Evolutionary conservation across 2,113 vertebrate species (phyloP).

Genomic region (Ageneiosus marmoratus): DNA sequence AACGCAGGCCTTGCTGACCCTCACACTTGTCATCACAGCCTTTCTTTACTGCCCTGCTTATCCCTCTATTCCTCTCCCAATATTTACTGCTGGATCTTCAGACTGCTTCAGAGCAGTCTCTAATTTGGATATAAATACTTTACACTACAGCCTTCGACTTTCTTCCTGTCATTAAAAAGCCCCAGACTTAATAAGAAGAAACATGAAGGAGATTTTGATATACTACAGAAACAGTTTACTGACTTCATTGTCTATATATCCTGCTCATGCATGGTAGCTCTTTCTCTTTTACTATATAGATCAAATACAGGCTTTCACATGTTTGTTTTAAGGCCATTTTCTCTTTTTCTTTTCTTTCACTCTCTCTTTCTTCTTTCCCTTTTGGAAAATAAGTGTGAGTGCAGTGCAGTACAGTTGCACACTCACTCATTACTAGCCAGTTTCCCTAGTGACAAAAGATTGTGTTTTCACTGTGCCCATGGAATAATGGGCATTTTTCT

Average conservation of each 20-base stretch:
- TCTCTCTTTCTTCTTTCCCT: conserved; percentile 4
- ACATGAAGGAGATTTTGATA: background rate
- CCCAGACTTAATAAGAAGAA: background rate
- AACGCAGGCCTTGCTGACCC: conserved; percentile 55
- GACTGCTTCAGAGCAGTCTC: conserved; percentile 2
- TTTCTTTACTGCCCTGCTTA: conserved; percentile 30
- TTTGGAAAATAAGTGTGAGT: conserved; percentile 38
- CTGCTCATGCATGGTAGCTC: background rate
- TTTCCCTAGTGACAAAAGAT: conserved; percentile 53
- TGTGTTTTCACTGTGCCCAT: conserved; percentile 39
- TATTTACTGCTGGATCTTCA: conserved; percentile 41
- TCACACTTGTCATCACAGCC: conserved; percentile 45
- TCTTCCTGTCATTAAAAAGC: background rate
- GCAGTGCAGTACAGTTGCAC: conserved; percentile 33
- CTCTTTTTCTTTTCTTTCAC: background rate
- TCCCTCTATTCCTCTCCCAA: conserved; percentile 38
- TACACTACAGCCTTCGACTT: conserved; percentile 1
- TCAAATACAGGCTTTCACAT: conserved; percentile 36
- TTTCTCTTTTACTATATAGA: conserved; percentile 31
- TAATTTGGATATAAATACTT: conserved; percentile 26
- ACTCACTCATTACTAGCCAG: conserved; percentile 45
- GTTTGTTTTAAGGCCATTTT: conserved; percentile 30
- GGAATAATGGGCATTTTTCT: conserved; percentile 48
- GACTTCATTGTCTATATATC: conserved; percentile 34
- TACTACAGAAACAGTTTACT: background rate